These are phyloP conservation scores for Nomada ruficornis DNA, from an alignment of 2,888 invertebrate genomes.

Conservation along the genomic window DNA sequence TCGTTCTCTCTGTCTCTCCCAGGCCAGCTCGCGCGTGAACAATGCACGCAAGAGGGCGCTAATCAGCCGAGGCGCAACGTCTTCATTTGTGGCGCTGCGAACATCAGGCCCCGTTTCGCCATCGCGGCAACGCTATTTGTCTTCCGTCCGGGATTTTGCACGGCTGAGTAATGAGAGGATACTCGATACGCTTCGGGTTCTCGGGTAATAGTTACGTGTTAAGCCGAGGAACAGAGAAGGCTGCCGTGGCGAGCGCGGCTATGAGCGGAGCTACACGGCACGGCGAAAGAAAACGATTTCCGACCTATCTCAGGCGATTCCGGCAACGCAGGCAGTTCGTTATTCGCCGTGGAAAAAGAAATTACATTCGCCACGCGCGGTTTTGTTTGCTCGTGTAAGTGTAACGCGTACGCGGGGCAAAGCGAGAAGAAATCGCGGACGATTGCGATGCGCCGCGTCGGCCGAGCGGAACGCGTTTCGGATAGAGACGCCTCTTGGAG, in stretches of 20 bases:
- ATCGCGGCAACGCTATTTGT: slow-evolving; percentile 74
- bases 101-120: slow-evolving; percentile 67
- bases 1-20: background rate
- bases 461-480: background rate
- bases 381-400: slow-evolving; percentile 39
- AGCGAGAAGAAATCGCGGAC: background rate
- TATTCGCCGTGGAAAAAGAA: slow-evolving; percentile 44
- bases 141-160: slow-evolving; percentile 74
- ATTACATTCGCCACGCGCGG: slow-evolving; percentile 37
- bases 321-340: slow-evolving; percentile 39
- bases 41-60: slow-evolving; percentile 64
- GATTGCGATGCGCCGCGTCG: background rate
- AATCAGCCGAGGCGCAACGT: slow-evolving; percentile 77
- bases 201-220: slow-evolving; percentile 61
- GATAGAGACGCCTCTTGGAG: background rate
- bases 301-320: slow-evolving; percentile 22
- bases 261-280: background rate
- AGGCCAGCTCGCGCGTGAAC: slow-evolving; percentile 32
- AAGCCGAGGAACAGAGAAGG: background rate
- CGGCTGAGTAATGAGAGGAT: slow-evolving; percentile 52
- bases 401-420: background rate
- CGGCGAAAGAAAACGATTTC: slow-evolving; percentile 38
- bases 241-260: background rate
- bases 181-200: slow-evolving; percentile 60
- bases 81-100: slow-evolving; percentile 73